Conservation (phyloP, 2,797 vertebrate genomes). For the Catharus ustulatus region DNA sequence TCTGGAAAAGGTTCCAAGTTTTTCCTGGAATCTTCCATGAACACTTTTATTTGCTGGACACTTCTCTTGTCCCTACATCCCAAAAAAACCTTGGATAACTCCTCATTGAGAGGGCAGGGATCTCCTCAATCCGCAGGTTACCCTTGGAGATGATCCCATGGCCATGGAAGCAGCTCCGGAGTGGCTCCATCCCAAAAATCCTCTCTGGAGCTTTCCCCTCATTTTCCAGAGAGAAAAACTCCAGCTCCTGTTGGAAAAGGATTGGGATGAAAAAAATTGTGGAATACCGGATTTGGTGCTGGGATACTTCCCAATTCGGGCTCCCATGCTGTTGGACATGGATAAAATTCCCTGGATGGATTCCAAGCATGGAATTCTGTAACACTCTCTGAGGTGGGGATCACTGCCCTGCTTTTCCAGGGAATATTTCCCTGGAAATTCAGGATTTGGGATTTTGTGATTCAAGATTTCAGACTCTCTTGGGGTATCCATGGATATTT, state of each 20-base stretch:
- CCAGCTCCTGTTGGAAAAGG: neutral
- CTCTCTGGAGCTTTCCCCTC: fast-evolving
- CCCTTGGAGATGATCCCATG: neutral
- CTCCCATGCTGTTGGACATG: fast-evolving
- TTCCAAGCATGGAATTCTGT: fast-evolving
- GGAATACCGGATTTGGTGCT: fast-evolving
- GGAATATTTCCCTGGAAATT: neutral
- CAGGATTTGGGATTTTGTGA: fast-evolving
- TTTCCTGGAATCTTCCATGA: fast-evolving
- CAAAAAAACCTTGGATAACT: neutral
- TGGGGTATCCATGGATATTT: fast-evolving
- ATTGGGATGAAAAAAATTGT: fast-evolving
- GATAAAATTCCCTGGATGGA: neutral
- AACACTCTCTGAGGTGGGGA: too few species aligned
- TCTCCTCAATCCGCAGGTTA: fast-evolving
- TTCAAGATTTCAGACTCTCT: neutral
- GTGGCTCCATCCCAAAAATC: neutral
- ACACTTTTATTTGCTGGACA: fast-evolving
- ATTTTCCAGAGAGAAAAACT: neutral
- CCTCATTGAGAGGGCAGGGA: neutral
- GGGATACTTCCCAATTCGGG: fast-evolving
- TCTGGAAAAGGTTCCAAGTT: neutral
- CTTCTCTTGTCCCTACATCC: neutral
- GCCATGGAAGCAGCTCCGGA: neutral
- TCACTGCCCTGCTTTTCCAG: too few species aligned